phyloP scores from a whole-genome alignment of 2,888 invertebrate genomes.

The Cyrtodaria siliqua region DNA sequence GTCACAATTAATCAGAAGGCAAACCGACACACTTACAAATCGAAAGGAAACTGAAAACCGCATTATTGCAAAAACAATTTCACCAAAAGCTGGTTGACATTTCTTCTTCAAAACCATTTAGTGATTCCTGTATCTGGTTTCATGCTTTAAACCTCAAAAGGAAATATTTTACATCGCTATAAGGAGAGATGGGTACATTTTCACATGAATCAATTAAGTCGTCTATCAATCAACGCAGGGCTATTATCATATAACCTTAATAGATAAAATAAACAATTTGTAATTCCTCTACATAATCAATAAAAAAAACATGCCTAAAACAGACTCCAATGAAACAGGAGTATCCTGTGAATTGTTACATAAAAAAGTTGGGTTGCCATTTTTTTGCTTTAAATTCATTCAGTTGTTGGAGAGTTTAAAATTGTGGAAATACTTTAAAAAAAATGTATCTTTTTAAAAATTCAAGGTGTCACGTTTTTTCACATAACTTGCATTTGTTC shows the following conservation, averaged over 20 bases:
- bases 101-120: constrained; percentile 59
- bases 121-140: constrained; percentile 30
- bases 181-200: constrained; percentile 44
- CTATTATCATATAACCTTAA: constrained; percentile 40
- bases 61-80: constrained; percentile 58
- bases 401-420: too few relatives aligned
- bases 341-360: too few relatives aligned
- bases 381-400: too few relatives aligned
- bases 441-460: too few relatives aligned
- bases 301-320: constrained; percentile 3
- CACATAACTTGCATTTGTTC: too few relatives aligned
- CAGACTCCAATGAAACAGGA: too few relatives aligned
- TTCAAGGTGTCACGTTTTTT: too few relatives aligned
- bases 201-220: constrained; percentile 38
- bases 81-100: constrained; percentile 51
- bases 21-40: constrained; percentile 55
- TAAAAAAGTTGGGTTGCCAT: too few relatives aligned
- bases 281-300: constrained; percentile 31
- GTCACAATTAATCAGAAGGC: constrained; percentile 59
- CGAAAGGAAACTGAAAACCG: constrained; percentile 54
- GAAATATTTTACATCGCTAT: constrained; percentile 51
- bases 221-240: constrained; percentile 33
- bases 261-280: constrained; percentile 32
- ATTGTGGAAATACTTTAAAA: too few relatives aligned
- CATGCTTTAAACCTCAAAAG: constrained; percentile 35